Percentiles rank a stretch among this genome's conserved stretches.
These are phyloP conservation scores for Platichthys flesus DNA, from an alignment of 2,113 vertebrate genomes.

Conservation along the genomic window DNA sequence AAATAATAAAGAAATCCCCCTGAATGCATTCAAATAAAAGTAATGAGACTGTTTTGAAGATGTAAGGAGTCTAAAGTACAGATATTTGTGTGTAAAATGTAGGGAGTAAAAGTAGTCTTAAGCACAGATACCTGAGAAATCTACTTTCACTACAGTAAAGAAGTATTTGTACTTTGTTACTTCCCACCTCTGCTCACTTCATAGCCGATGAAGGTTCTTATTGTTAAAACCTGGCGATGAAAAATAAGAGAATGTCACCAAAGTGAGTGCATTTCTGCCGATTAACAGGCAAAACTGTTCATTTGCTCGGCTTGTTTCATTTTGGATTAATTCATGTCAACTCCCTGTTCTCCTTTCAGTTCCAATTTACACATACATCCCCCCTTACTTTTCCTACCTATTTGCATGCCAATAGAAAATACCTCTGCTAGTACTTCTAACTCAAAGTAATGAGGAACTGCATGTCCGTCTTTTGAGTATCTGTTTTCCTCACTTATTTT, in stretches of 20 bases:
- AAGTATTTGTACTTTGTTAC: no score
- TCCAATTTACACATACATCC: slow-evolving; percentile 33
- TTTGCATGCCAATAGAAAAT: slow-evolving; percentile 67
- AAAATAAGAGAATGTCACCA: slow-evolving; percentile 13
- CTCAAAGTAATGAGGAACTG: slow-evolving; percentile 76
- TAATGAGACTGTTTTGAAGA: no score
- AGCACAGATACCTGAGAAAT: no score
- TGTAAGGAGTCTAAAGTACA: no score
- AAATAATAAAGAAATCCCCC: no score
- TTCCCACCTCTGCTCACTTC: background rate
- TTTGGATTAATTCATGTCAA: slow-evolving; percentile 27
- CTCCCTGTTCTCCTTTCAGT: slow-evolving; percentile 22
- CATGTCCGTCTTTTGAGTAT: slow-evolving; percentile 87
- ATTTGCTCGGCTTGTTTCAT: slow-evolving; percentile 55
- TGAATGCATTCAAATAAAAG: no score
- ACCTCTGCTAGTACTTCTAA: slow-evolving; percentile 37
- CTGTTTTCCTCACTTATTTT: slow-evolving; percentile 88
- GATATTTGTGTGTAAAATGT: no score
- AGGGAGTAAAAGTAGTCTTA: no score
- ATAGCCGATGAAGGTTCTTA: slow-evolving; percentile 13
- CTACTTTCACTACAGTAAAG: no score
- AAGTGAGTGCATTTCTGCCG: slow-evolving; percentile 52
- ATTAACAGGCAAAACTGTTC: slow-evolving; percentile 25
- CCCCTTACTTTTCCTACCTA: slow-evolving; percentile 23
- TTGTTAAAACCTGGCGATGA: background rate